Percentiles rank a stretch among this genome's conserved stretches.
Evolutionary conservation across 1,140 invertebrate species (phyloP).

Genomic region (Drosophila littoralis): DNA sequence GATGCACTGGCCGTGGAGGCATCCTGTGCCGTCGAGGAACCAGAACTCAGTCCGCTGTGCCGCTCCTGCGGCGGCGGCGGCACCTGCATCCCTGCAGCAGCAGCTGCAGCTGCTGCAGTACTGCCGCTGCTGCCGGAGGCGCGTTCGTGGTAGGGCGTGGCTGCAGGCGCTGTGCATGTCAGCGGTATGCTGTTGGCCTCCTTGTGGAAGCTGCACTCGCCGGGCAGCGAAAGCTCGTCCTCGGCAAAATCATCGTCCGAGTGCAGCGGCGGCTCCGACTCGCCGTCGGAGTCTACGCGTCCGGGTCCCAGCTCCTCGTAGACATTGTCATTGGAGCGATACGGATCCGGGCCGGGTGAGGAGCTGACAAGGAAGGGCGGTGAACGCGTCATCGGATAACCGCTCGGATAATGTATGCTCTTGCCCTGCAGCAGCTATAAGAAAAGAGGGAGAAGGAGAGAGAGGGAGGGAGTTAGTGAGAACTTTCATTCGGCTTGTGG

Average conservation of each 20-base stretch:
- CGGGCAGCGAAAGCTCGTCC: slow-evolving; percentile 87
- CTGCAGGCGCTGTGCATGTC: slow-evolving; percentile 72
- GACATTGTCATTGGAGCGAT: slow-evolving; percentile 89
- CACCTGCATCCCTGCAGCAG: slow-evolving; percentile 50
- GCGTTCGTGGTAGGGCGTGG: slow-evolving; percentile 85
- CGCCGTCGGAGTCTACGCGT: slow-evolving; percentile 87
- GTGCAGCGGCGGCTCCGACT: slow-evolving; percentile 86
- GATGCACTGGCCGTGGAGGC: slow-evolving; percentile 72
- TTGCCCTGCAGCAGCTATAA: slow-evolving; percentile 89
- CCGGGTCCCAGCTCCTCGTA: slow-evolving; percentile 87
- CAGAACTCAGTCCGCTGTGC: slow-evolving; percentile 76
- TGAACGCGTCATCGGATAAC: slow-evolving; percentile 86
- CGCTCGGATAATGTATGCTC: slow-evolving; percentile 86
- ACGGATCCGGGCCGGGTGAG: slow-evolving; percentile 88
- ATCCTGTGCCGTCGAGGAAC: slow-evolving; percentile 71
- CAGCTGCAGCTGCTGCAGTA: slow-evolving; percentile 18
- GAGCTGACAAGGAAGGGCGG: slow-evolving; percentile 88
- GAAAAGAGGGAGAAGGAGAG: slow-evolving; percentile 30
- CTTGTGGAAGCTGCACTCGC: slow-evolving; percentile 85
- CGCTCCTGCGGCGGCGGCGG: slow-evolving; percentile 74
- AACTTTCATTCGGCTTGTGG: not conserved
- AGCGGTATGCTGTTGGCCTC: slow-evolving; percentile 58
- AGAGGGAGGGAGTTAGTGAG: slow-evolving; percentile 29
- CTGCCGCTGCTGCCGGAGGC: slow-evolving; percentile 39
- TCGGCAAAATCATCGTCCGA: slow-evolving; percentile 90